Base-by-base conservation (phyloP, 2,113 vertebrate genomes). In the Carollia perspicillata region DNA sequence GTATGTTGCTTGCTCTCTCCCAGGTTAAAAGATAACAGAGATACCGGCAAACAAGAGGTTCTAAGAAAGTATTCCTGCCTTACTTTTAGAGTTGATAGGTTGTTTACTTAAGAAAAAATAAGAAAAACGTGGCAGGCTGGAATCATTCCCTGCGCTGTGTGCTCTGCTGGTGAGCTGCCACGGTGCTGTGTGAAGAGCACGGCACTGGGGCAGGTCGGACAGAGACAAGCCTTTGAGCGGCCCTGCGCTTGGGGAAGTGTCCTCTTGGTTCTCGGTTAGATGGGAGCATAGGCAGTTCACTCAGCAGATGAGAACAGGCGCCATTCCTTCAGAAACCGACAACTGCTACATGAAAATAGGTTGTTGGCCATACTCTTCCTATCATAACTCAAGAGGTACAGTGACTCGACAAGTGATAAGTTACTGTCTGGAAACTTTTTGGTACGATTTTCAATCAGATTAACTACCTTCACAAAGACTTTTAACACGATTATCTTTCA, bases 11-110 rank as follows among this genome's bases (percentile, higher is more conserved):
- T 93, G 89, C 95, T 96, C 84, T 69, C 96, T 92, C 95, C 93
- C 42, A 75, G 65, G 58, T 97, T 97, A 98, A 96, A 92, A 97
- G 97, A 97, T 97, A 97, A 97, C 55, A 90, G 90, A 80, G 84
- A 94, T 79, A 95, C 83, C 65, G 88, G 92, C 69, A 97, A 97
- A 94, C 10, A 30, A 84, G 88, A 89, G 89, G 47, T 84, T 97
- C 95, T 97, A 92, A 97, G 77, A 40, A 58, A 28, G n/a, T 1
- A 40, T 85, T 97, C 93, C 95, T 95, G 37, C 84, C 86, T 95
- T 97, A 97, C 97, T 97, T 95, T 81, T 89, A 85, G 93, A 97
- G 96, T 63, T 92, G 93, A 97, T 94, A 96, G 97, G 97, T 81
- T 97, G 96, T 92, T 93, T 97, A 79, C 95, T 96, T 42, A 42